phyloP scores from a whole-genome alignment of 2,797 vertebrate genomes.

The Danio kyathit region DNA sequence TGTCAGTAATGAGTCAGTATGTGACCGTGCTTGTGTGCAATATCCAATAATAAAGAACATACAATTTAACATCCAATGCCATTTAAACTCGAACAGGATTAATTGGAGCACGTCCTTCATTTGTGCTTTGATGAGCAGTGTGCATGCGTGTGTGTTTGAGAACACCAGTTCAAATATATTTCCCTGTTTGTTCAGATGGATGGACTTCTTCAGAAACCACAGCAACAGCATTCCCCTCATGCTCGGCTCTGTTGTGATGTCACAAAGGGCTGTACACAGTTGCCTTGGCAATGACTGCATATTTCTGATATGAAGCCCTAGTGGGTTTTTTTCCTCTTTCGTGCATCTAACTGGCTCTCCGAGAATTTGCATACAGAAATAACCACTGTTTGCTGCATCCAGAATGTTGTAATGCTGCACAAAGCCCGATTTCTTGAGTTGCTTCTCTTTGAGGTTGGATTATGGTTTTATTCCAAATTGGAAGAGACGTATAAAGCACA shows the following conservation, averaged over 20 bases:
- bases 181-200: slow-evolving; percentile 12
- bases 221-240: slow-evolving; percentile 54
- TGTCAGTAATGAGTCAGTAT: slow-evolving; percentile 22
- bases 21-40: neutral
- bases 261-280: slow-evolving; percentile 58
- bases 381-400: slow-evolving; percentile 13
- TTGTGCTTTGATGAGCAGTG: neutral
- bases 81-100: neutral
- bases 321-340: slow-evolving; percentile 6
- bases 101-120: neutral
- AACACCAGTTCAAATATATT: neutral
- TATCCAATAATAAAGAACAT: slow-evolving; percentile 4
- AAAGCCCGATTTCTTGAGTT: slow-evolving; percentile 14
- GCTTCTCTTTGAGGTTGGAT: slow-evolving; percentile 25
- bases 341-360: slow-evolving; percentile 27
- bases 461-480: slow-evolving; percentile 50
- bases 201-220: slow-evolving; percentile 57
- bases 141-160: neutral
- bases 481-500: slow-evolving; percentile 18
- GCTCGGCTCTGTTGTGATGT: slow-evolving; percentile 54
- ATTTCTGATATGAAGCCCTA: slow-evolving; percentile 43
- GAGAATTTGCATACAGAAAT: slow-evolving; percentile 43
- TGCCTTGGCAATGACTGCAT: slow-evolving; percentile 55
- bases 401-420: slow-evolving; percentile 32
- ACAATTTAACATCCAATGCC: neutral